phyloP scores from a whole-genome alignment of 2,113 vertebrate genomes.

The Ivindomyrus marchei region DNA sequence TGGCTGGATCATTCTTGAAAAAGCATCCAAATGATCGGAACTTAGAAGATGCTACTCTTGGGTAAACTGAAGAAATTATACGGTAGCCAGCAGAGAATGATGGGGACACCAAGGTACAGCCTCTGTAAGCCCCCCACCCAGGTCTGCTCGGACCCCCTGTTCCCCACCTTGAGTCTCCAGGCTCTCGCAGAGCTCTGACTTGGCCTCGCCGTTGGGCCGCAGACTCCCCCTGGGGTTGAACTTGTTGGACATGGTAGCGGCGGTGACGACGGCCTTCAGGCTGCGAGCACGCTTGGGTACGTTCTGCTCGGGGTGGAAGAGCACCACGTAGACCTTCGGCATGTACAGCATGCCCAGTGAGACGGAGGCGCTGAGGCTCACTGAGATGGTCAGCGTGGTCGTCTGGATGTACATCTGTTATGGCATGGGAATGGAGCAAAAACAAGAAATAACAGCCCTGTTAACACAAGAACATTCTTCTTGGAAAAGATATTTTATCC shows the following conservation, averaged over 20 bases:
- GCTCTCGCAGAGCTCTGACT: slow-evolving; percentile 92
- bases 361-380: slow-evolving; percentile 96
- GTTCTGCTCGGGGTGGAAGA: slow-evolving; percentile 97
- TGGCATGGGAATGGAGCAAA: not conserved
- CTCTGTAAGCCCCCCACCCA: not conserved
- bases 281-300: slow-evolving; percentile 94
- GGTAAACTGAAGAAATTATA: not conserved
- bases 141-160: not conserved
- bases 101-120: not conserved
- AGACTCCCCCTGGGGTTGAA: slow-evolving; percentile 91
- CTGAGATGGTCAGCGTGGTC: slow-evolving; percentile 92
- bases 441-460: not conserved
- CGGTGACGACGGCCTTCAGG: slow-evolving; percentile 92
- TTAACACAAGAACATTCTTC: not conserved
- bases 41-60: not conserved
- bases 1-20: not conserved
- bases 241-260: slow-evolving; percentile 97
- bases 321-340: slow-evolving; percentile 97
- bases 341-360: slow-evolving; percentile 97
- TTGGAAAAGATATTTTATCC: not conserved
- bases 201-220: slow-evolving; percentile 93
- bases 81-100: not conserved
- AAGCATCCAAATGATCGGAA: not conserved
- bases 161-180: slow-evolving; percentile 86
- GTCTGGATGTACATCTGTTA: slow-evolving; percentile 96